phyloP scores from a whole-genome alignment of 2,888 invertebrate species.

The Pegoplata infirma region DNA sequence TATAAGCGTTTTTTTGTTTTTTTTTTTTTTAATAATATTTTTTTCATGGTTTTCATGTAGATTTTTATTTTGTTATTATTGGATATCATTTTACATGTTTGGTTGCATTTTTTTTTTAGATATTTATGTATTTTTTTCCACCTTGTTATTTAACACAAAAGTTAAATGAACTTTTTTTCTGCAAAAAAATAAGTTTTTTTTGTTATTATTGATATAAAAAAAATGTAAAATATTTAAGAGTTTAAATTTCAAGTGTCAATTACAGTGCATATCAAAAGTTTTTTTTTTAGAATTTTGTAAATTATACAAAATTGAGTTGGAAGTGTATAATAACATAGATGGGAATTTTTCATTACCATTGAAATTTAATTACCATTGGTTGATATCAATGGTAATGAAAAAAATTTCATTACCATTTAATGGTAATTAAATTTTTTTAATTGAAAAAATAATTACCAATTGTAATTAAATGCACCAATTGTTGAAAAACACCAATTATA shows the following conservation, averaged over 20 bases:
- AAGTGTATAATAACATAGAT: too few relatives aligned
- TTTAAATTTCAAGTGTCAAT: slow-evolving; percentile 44
- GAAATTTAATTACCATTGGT: too few relatives aligned
- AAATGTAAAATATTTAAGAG: slow-evolving; percentile 60
- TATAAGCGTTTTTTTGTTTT: slow-evolving; percentile 54
- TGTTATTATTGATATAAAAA: slow-evolving; percentile 23
- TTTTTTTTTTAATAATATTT: neutral
- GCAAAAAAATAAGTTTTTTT: slow-evolving; percentile 6
- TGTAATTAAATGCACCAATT: too few relatives aligned
- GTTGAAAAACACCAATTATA: too few relatives aligned
- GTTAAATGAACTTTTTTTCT: slow-evolving; percentile 41
- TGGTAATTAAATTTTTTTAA: too few relatives aligned
- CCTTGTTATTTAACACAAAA: slow-evolving; percentile 9
- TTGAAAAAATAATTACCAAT: too few relatives aligned
- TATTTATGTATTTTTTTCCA: neutral
- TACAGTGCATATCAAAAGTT: slow-evolving; percentile 26
- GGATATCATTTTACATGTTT: slow-evolving; percentile 48
- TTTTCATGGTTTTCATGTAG: slow-evolving; percentile 22
- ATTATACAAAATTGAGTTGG: too few relatives aligned
- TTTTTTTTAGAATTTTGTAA: too few relatives aligned
- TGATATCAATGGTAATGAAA: too few relatives aligned
- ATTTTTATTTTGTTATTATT: slow-evolving; percentile 2
- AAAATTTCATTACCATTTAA: too few relatives aligned
- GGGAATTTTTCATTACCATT: too few relatives aligned
- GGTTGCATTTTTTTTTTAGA: slow-evolving; percentile 30